Evolutionary conservation across 2,797 vertebrate species (phyloP).

Genomic region (Esox lucius): DNA sequence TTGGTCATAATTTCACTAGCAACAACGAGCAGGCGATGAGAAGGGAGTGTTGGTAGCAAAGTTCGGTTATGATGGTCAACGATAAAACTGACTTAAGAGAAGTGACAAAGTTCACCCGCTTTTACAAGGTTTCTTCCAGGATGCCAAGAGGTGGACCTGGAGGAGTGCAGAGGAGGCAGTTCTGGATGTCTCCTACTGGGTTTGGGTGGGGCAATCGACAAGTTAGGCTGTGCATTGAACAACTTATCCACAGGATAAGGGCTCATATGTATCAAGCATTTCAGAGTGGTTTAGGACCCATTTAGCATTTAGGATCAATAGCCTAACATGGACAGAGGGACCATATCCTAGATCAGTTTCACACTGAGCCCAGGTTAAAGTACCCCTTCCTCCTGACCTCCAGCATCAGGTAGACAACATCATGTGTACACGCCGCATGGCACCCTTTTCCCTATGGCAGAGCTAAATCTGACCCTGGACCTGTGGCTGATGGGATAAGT

Average conservation of each 20-base stretch:
- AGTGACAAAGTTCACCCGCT: conserved; percentile 73
- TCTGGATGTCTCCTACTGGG: neutral
- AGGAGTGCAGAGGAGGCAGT: conserved; percentile 5
- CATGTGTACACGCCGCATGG: no score
- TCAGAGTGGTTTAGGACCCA: no score
- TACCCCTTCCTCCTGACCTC: no score
- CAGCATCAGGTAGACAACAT: no score
- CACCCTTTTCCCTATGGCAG: conserved; percentile 28
- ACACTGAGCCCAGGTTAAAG: no score
- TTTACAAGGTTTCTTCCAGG: conserved; percentile 25
- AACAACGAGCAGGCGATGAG: conserved; percentile 33
- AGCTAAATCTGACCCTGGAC: neutral
- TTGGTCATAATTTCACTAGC: conserved; percentile 31
- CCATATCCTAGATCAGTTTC: no score
- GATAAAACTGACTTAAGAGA: conserved; percentile 70
- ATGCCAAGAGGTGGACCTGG: conserved; percentile 26
- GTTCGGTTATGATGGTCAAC: conserved; percentile 69
- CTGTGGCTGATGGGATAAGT: neutral
- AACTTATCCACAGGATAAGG: no score
- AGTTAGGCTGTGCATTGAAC: no score
- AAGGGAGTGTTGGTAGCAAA: conserved; percentile 58
- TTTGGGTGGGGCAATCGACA: no score
- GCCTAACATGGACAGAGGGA: no score
- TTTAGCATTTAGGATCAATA: no score
- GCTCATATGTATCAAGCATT: no score